A percentile compares a stretch with the other conserved stretches of the same genome.
Evolutionary conservation across 1,140 invertebrate genomes (phyloP).

Genomic region (Sinella curviseta): DNA sequence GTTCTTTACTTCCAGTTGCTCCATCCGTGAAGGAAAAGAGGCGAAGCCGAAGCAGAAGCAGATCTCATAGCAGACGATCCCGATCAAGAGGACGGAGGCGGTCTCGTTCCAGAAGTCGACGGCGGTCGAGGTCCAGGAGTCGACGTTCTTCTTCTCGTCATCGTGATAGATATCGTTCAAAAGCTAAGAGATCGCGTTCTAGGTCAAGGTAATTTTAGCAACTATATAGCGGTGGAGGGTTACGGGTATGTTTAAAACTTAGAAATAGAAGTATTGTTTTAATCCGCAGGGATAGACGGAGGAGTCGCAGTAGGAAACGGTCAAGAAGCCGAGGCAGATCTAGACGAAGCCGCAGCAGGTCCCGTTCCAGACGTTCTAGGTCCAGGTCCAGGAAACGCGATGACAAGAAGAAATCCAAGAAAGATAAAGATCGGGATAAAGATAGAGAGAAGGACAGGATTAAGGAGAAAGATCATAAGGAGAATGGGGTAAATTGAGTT

Average conservation of each 20-base stretch:
- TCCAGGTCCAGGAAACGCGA: slow-evolving; percentile 50
- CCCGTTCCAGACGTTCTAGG: slow-evolving; percentile 58
- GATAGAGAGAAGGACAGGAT: slow-evolving; percentile 41
- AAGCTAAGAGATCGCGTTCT: slow-evolving; percentile 40
- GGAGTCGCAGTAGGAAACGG: slow-evolving; percentile 44
- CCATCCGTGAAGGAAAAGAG: slow-evolving; percentile 80
- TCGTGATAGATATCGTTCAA: slow-evolving; percentile 51
- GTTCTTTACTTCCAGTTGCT: slow-evolving; percentile 19
- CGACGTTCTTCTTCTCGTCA: slow-evolving; percentile 55
- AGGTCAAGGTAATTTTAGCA: slow-evolving; percentile 35
- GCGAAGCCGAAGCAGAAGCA: slow-evolving; percentile 65
- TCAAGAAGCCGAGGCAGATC: slow-evolving; percentile 56
- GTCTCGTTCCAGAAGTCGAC: slow-evolving; percentile 48
- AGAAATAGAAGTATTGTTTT: background rate
- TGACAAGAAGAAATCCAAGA: slow-evolving; percentile 57
- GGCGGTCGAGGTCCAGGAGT: slow-evolving; percentile 59
- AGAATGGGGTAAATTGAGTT: slow-evolving; percentile 19
- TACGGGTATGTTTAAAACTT: background rate
- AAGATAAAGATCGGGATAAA: slow-evolving; percentile 54
- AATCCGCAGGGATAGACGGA: slow-evolving; percentile 26
- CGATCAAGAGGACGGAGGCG: slow-evolving; percentile 58
- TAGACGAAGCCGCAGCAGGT: slow-evolving; percentile 55
- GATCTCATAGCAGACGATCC: slow-evolving; percentile 61
- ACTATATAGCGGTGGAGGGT: background rate
- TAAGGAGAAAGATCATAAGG: slow-evolving; percentile 29